Conservation (phyloP, 2,113 vertebrate species). For the Hydropotes inermis region DNA sequence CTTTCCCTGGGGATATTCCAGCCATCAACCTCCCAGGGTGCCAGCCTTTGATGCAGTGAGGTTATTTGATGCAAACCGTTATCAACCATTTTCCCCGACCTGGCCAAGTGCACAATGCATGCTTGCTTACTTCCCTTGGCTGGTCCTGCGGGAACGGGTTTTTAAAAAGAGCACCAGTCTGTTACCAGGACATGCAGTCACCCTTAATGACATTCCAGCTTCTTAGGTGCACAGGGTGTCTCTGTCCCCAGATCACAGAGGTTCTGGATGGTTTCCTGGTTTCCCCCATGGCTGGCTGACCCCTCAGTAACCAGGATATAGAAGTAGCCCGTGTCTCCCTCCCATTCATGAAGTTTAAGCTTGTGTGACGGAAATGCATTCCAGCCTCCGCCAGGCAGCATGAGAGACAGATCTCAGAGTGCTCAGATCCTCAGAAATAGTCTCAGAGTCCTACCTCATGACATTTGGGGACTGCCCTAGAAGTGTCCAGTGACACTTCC, state of each 20-base stretch:
- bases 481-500: fast-evolving
- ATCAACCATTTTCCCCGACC: fast-evolving
- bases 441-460: not conserved
- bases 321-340: not conserved
- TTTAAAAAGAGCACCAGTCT: not conserved
- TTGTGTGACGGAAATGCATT: not conserved
- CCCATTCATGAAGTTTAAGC: not conserved
- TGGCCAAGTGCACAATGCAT: fast-evolving
- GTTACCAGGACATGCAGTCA: not conserved
- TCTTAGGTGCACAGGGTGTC: not conserved
- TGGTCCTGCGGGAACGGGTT: fast-evolving
- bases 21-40: fast-evolving
- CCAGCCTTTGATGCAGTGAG: not conserved
- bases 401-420: not conserved
- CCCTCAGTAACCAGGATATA: not conserved
- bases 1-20: not conserved
- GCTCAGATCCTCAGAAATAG: not conserved
- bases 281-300: not conserved
- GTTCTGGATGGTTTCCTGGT: not conserved
- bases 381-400: not conserved
- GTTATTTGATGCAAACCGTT: not conserved
- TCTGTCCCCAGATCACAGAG: not conserved
- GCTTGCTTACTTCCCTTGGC: fast-evolving
- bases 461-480: fast-evolving
- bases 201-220: not conserved